Evolutionary conservation across 2,888 invertebrate species (phyloP).

Genomic region (Apamea anceps): DNA sequence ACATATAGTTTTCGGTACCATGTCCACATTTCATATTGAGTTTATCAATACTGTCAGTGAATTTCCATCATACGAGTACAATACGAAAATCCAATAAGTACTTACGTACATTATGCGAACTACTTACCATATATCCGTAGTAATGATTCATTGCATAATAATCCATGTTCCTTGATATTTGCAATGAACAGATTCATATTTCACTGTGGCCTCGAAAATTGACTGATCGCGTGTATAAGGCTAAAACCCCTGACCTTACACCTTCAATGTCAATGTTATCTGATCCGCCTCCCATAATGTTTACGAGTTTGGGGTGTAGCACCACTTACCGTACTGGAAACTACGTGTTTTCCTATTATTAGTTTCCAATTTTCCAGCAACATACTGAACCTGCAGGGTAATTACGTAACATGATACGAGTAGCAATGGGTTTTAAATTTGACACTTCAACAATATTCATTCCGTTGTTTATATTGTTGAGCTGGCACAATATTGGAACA

Average conservation of each 20-base stretch:
- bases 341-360: slow-evolving; percentile 43
- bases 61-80: slow-evolving; percentile 2
- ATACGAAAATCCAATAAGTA: slow-evolving; percentile 8
- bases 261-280: slow-evolving; percentile 82
- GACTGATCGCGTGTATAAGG: slow-evolving; percentile 80
- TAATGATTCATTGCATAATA: slow-evolving; percentile 42
- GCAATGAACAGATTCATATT: slow-evolving; percentile 54
- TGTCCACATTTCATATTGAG: slow-evolving; percentile 5
- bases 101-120: slow-evolving; percentile 1
- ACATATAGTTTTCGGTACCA: background rate
- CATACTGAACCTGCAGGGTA: background rate
- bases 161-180: slow-evolving; percentile 46
- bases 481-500: background rate
- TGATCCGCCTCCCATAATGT: slow-evolving; percentile 68
- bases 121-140: slow-evolving; percentile 23
- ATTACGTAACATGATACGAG: background rate
- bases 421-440: background rate
- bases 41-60: slow-evolving; percentile 25
- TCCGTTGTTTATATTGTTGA: background rate
- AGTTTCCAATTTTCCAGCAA: slow-evolving; percentile 14
- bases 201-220: slow-evolving; percentile 76
- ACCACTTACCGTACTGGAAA: slow-evolving; percentile 46
- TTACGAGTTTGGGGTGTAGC: slow-evolving; percentile 65
- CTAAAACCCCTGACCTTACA: slow-evolving; percentile 72
- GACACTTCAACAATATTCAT: background rate